Evolutionary conservation across 53 echinoderm and acorn worm species (phyloP).

Genomic region (Paracentrotus lividus): DNA sequence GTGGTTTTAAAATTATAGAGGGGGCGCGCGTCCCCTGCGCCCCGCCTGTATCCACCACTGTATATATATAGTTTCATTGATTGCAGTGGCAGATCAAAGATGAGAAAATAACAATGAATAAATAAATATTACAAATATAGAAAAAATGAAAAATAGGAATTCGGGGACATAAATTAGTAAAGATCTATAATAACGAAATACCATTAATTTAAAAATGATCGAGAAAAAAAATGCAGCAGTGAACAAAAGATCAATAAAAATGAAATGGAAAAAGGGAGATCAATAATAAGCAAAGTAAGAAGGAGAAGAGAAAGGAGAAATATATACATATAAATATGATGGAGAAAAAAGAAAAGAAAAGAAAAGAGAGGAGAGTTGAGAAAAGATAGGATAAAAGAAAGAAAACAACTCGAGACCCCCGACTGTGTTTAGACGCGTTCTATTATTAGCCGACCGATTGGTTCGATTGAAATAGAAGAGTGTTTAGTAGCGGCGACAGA

Average conservation of each 20-base stretch:
- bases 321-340: too few relatives aligned
- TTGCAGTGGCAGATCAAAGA: too few relatives aligned
- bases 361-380: neutral
- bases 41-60: too few relatives aligned
- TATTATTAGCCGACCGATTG: conserved; percentile 56
- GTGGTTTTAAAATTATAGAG: too few relatives aligned
- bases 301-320: neutral
- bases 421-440: conserved; percentile 50
- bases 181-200: too few relatives aligned
- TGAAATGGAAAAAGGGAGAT: neutral
- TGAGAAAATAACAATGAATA: too few relatives aligned
- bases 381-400: conserved; percentile 22
- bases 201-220: too few relatives aligned
- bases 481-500: conserved; percentile 69
- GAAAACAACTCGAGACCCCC: conserved; percentile 40
- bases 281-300: neutral
- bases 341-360: neutral
- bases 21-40: too few relatives aligned
- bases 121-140: too few relatives aligned
- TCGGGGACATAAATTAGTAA: too few relatives aligned
- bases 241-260: neutral
- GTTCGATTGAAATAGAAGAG: neutral
- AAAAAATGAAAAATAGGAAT: too few relatives aligned
- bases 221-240: neutral
- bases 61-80: too few relatives aligned